Base-by-base conservation (phyloP, 2,113 vertebrate species). In the Poecilia latipinna region DNA sequence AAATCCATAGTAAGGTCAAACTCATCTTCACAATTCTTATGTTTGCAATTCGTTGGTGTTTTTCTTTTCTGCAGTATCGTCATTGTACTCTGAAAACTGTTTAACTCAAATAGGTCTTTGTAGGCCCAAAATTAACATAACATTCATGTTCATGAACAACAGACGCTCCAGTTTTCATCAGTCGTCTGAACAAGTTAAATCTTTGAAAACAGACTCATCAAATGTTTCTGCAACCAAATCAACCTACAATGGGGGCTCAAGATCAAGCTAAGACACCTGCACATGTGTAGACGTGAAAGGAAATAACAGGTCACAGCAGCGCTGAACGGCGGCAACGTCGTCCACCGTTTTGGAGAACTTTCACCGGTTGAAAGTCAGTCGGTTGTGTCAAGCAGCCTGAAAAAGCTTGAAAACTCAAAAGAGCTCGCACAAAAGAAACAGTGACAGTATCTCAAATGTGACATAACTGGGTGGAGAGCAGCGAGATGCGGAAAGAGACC, bases 401-500 rank as follows among this genome's bases (percentile, higher is more conserved):
- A 37, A 37, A 11, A 11, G 10, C 35, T 37, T 10, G 0, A 37
- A 37, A 37, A 11, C 10, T 65, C 19, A 6, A 29, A 65, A 44
- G 24, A 26, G 17, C 31, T 64, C 48, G 35, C 26, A 72, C 4
- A 28, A 61, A 24, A 37, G 35, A 11, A 60, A 65, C 26, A 32
- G 33, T 15, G 8, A 13, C 65, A 62, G 11, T 17, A 64, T 39
- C 11, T n/a, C 26, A 63, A 64, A 26, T 64, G 42, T 73, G 65
- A 63, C 75, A 70, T 32, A 13, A 57, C 26, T 26, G 13, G 8
- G 63, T 35, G 42, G 13, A 37, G 39, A n/a, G 68, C 29, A 19
- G 60, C 64, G 68, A 83, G 61, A 78, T 76, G 80, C 77, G 80
- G 77, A 78, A 72, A 82, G 57, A 51, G 17, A 54, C 42, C 19